Evolutionary conservation across 1,140 invertebrate genomes (phyloP).

Genomic region (Plectrocnemia conspersa): DNA sequence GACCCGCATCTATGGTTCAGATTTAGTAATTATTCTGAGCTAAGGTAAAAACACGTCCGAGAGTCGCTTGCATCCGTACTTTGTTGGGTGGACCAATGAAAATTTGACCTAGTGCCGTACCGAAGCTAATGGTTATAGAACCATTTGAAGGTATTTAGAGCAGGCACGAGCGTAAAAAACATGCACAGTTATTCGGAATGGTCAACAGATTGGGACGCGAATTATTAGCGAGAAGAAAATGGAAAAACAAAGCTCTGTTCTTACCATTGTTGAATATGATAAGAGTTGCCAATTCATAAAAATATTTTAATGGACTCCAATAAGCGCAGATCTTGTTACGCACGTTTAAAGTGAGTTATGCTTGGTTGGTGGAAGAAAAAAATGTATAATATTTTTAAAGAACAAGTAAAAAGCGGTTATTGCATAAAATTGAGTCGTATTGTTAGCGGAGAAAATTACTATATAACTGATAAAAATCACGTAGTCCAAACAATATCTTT

Average conservation of each 20-base stretch:
- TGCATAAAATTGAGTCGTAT: too few species aligned
- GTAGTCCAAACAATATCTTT: too few species aligned
- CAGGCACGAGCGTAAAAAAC: conserved; percentile 20
- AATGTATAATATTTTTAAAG: too few species aligned
- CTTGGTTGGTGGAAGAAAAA: too few species aligned
- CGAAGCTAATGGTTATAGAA: conserved; percentile 17
- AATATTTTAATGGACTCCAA: conserved; percentile 5
- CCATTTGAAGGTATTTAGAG: conserved; percentile 26
- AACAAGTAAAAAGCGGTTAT: too few species aligned
- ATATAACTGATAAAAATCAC: too few species aligned
- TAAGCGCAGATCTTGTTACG: conserved; percentile 2
- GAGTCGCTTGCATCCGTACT: too few species aligned
- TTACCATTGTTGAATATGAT: conserved; percentile 8
- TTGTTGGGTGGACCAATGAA: background rate
- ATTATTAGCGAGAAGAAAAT: conserved; percentile 22
- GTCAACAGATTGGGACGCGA: conserved; percentile 17
- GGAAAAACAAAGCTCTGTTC: too few species aligned
- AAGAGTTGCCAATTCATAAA: conserved; percentile 20
- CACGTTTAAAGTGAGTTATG: conserved; percentile 13
- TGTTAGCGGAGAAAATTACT: too few species aligned
- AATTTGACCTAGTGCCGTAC: conserved; percentile 17
- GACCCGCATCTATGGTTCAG: too few species aligned
- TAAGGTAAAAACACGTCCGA: too few species aligned
- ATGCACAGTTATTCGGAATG: conserved; percentile 26
- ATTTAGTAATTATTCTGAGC: too few species aligned